phyloP scores from a whole-genome alignment of 2,113 vertebrate genomes.

The Sinocyclocheilus rhinocerous region DNA sequence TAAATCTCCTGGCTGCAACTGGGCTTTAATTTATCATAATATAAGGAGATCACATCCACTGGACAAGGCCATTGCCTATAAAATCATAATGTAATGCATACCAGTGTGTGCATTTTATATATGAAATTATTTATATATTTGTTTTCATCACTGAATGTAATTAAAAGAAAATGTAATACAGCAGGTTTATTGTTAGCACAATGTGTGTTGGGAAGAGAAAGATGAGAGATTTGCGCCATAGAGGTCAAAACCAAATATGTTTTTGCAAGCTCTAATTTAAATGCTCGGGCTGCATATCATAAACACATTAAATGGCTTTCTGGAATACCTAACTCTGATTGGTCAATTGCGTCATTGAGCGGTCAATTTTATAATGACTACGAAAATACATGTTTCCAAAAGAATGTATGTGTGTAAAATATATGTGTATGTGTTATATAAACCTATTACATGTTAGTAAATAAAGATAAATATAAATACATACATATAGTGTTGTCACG shows the following conservation, averaged over 20 bases:
- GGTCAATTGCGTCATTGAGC: background rate
- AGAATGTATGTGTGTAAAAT: no score
- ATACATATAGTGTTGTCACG: no score
- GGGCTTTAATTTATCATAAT: slow-evolving; percentile 72
- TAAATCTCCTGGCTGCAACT: slow-evolving; percentile 66
- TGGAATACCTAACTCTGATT: background rate
- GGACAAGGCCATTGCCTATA: slow-evolving; percentile 56
- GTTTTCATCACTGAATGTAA: slow-evolving; percentile 27
- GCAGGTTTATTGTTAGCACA: slow-evolving; percentile 23
- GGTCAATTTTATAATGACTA: no score
- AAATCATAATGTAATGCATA: slow-evolving; percentile 37
- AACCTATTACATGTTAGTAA: no score
- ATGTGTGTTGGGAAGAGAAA: background rate
- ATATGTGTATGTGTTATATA: no score
- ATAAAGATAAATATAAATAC: no score
- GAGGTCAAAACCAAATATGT: slow-evolving; percentile 24
- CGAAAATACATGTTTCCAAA: no score
- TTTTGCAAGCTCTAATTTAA: slow-evolving; percentile 6
- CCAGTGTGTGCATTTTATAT: slow-evolving; percentile 7
- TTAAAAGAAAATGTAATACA: slow-evolving; percentile 2
- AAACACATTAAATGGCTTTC: background rate
- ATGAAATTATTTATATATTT: slow-evolving; percentile 43
- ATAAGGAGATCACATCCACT: slow-evolving; percentile 61
- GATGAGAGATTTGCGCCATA: background rate
- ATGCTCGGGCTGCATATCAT: background rate